Base-by-base conservation (phyloP, 92 coral and sea anemone genomes). In the Pocillopora grandis region DNA sequence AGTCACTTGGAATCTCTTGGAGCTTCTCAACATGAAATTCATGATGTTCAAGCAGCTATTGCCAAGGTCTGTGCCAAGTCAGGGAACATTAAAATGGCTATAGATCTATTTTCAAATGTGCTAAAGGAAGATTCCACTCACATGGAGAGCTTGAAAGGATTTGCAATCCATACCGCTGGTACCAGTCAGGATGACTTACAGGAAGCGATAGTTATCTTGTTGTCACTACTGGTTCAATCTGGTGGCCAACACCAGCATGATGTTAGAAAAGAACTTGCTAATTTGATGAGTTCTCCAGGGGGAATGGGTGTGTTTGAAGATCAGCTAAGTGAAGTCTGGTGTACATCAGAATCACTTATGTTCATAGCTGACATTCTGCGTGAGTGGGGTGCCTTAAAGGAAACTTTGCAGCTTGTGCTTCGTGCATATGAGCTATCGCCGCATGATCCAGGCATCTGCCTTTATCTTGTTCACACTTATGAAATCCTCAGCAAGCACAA, bases 281-380 rank as follows among this genome's bases (percentile, higher is more conserved):
- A 63, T 35, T 84, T 88, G 76, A 66, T 84, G 6, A 27, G 81
- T 20, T 60, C 57, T 11, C 81, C 77, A 2, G 88, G 91, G 19
- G 83, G 88, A 16, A 59, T 88, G 88, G 76, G 67, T 6, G 85
- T 81, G n/a, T 84, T 88, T 62, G n/a, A 66, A 57, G 59, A 82
- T 78, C 88, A 88, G 79, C 61, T 88, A 75, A 78, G 66, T 8
- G 62, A 61, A 19, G 62, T 72, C 19, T 88, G 91, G 91, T 68
- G 84, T 2, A 57, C 85, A 0, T 36, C 91, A 1, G 88, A 67
- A 33, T 81, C 91, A 35, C 5, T 88, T 56, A 82, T 88, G 85
- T 88, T 52, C 67, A 48, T 88, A n/a, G 75, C 91, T 14, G 87
- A 82, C 20, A 78, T 80, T 48, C 68, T 88, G 64, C 91, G 91